Evolutionary conservation across 2,797 vertebrate genomes (phyloP).

Genomic region (Labeo calbasu): DNA sequence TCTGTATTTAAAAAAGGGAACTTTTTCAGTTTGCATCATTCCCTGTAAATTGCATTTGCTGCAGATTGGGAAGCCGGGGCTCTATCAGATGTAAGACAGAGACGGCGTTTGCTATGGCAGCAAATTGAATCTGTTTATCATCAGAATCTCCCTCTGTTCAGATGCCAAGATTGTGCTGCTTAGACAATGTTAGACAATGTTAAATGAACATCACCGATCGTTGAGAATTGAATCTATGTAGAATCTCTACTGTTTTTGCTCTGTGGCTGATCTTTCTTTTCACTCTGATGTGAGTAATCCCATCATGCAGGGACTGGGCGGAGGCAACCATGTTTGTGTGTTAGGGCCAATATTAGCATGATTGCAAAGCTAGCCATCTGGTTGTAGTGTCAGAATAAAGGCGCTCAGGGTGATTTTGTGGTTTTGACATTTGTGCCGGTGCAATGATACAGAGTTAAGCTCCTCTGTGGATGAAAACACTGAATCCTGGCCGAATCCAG

Average conservation of each 20-base stretch:
- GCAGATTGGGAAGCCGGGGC: not conserved
- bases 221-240: constrained; percentile 31
- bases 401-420: constrained; percentile 40
- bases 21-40: not conserved
- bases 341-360: constrained; percentile 52
- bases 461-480: constrained; percentile 28
- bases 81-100: constrained; percentile 21
- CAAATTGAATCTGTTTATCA: constrained; percentile 14
- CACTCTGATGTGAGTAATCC: constrained; percentile 38
- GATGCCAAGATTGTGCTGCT: constrained; percentile 12
- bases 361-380: constrained; percentile 48
- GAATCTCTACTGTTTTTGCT: constrained; percentile 10
- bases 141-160: constrained; percentile 22
- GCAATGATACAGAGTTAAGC: constrained; percentile 34
- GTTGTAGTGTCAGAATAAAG: constrained; percentile 40
- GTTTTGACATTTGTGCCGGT: constrained; percentile 37
- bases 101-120: not conserved
- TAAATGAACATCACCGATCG: constrained; percentile 19
- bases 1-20: not conserved
- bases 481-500: not conserved
- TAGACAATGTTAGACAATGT: constrained; percentile 13
- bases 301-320: constrained; percentile 11
- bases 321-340: constrained; percentile 26
- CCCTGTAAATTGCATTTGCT: not conserved
- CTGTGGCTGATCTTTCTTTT: not conserved